Conservation (phyloP, 1,140 invertebrate species). For the Musca vetustissima region DNA sequence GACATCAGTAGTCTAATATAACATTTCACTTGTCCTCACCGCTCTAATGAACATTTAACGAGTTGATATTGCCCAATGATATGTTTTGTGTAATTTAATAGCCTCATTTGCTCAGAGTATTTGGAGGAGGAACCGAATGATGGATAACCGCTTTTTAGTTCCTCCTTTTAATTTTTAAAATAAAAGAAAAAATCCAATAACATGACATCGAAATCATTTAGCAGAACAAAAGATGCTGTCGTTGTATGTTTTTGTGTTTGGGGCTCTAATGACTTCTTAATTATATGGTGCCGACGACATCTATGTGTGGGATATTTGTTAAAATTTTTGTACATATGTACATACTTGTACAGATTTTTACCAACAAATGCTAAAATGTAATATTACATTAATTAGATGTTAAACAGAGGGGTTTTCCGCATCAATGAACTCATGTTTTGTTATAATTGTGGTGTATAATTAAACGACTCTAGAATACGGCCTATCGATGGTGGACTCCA, state of each 20-base stretch:
- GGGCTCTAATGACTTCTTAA: background rate
- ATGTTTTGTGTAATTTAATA: constrained; percentile 1
- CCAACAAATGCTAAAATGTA: too few relatives aligned
- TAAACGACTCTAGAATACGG: too few relatives aligned
- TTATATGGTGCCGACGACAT: background rate
- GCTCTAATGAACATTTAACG: constrained; percentile 10
- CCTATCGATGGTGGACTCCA: too few relatives aligned
- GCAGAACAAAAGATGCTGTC: background rate
- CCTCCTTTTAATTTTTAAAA: too few relatives aligned
- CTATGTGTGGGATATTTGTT: background rate
- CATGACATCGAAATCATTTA: background rate
- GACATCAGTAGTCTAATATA: too few relatives aligned
- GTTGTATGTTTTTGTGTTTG: background rate
- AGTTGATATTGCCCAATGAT: background rate
- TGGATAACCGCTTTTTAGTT: too few relatives aligned
- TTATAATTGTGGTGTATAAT: too few relatives aligned
- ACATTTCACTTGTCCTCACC: background rate
- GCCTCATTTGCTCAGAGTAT: constrained; percentile 3
- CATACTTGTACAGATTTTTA: too few relatives aligned
- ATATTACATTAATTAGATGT: too few relatives aligned
- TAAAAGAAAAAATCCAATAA: too few relatives aligned
- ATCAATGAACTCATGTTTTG: too few relatives aligned
- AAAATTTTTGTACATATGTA: constrained; percentile 1
- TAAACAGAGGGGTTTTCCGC: too few relatives aligned
- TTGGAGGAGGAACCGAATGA: background rate